These are phyloP conservation scores for Ceratitis capitata DNA, from an alignment of 1,140 invertebrate genomes.

Conservation along the genomic window DNA sequence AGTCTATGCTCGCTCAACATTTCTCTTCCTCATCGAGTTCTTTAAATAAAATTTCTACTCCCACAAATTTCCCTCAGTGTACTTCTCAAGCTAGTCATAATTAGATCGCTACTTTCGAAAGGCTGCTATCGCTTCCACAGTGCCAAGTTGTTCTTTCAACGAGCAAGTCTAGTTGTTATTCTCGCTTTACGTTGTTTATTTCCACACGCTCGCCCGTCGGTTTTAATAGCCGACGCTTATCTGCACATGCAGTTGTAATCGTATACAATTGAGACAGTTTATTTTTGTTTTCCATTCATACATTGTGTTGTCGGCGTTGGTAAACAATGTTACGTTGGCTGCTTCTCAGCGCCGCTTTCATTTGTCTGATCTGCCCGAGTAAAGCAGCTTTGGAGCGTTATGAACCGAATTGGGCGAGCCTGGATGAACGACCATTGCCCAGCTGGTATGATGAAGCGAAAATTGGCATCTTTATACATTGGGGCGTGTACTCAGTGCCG, in stretches of 20 bases:
- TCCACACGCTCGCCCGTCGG: not conserved
- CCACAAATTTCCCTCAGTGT: not conserved
- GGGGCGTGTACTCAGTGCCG: slow-evolving; percentile 92
- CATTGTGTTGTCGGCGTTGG: not conserved
- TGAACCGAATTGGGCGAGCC: slow-evolving; percentile 80
- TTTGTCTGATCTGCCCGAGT: not conserved
- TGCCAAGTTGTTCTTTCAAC: not conserved
- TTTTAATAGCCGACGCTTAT: not conserved
- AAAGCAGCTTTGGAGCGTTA: slow-evolving; percentile 59
- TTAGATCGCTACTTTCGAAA: not conserved
- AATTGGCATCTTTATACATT: slow-evolving; percentile 93
- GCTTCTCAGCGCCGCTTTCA: not conserved
- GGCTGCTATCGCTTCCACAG: not conserved
- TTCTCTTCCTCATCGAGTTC: no score
- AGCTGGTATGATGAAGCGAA: slow-evolving; percentile 90
- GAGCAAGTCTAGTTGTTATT: not conserved
- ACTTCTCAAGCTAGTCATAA: not conserved
- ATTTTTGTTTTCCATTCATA: not conserved
- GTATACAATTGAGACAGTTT: not conserved
- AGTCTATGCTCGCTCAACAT: no score
- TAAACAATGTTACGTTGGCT: not conserved
- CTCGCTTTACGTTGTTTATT: not conserved
- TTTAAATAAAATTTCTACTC: not conserved
- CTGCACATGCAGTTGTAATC: not conserved
- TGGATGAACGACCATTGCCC: slow-evolving; percentile 85